phyloP scores from a whole-genome alignment of 1,140 invertebrate species.

The Macrostomum lignano region DNA sequence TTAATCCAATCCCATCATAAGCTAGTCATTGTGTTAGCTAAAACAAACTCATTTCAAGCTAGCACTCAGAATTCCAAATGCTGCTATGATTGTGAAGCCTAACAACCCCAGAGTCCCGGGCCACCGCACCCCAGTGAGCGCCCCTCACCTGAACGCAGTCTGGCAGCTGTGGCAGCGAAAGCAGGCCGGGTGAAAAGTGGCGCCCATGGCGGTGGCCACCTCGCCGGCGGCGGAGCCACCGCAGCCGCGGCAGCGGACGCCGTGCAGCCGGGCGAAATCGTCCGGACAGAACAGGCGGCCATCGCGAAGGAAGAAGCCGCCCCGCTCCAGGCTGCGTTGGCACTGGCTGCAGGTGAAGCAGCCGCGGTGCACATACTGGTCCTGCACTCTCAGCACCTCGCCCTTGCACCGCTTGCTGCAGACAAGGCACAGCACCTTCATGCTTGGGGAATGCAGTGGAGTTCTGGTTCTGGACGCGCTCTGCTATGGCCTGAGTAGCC shows the following conservation, averaged over 20 bases:
- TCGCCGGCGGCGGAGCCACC: slow-evolving; percentile 69
- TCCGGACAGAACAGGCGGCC: slow-evolving; percentile 60
- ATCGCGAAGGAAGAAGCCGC: slow-evolving; percentile 58
- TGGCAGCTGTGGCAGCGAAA: slow-evolving; percentile 70
- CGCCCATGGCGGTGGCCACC: slow-evolving; percentile 49
- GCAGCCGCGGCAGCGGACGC: slow-evolving; percentile 60
- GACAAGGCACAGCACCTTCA: slow-evolving; percentile 63
- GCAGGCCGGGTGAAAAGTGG: slow-evolving; percentile 69
- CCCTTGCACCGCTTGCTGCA: slow-evolving; percentile 85
- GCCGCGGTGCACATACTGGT: slow-evolving; percentile 77
- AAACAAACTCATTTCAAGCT: no score
- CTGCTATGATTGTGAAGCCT: no score
- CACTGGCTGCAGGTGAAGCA: slow-evolving; percentile 88
- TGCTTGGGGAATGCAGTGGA: no score
- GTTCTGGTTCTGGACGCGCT: no score
- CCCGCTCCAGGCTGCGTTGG: slow-evolving; percentile 49
- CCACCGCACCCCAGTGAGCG: no score
- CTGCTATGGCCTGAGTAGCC: no score
- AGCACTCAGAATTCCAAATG: no score
- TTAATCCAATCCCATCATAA: no score
- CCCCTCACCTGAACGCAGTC: no score
- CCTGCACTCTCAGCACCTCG: slow-evolving; percentile 65
- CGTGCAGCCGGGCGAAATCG: slow-evolving; percentile 66
- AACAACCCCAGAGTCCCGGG: no score
- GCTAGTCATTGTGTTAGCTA: no score